These are phyloP conservation scores for Uloborus plumipes DNA, from an alignment of 2,888 invertebrate genomes.

Conservation along the genomic window DNA sequence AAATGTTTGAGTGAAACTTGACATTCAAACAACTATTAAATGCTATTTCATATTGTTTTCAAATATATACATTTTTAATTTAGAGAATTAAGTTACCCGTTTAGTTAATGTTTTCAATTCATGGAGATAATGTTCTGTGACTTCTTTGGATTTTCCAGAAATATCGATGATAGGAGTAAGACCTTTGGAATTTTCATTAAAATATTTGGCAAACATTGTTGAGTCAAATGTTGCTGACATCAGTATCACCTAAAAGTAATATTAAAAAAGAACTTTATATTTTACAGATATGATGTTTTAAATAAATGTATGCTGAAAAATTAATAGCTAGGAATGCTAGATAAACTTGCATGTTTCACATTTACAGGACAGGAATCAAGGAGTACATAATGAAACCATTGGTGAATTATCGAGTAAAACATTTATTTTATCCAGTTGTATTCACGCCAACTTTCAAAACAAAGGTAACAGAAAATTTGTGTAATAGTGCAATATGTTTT, in stretches of 20 bases:
- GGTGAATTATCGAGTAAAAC: no score
- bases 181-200: constrained; percentile 71
- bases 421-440: no score
- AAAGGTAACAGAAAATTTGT: no score
- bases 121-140: constrained; percentile 67
- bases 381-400: not conserved
- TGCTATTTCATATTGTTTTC: no score
- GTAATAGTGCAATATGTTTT: no score
- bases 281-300: no score
- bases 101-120: constrained; percentile 29
- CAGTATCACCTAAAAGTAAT: constrained; percentile 77
- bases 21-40: no score
- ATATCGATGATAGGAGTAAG: constrained; percentile 44
- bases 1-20: no score
- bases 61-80: not conserved
- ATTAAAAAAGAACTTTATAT: not conserved
- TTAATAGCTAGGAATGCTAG: no score
- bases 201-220: constrained; percentile 80
- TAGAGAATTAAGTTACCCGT: constrained; percentile 5
- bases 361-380: not conserved
- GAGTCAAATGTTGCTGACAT: constrained; percentile 96
- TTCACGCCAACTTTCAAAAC: no score
- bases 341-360: no score
- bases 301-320: no score
- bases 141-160: constrained; percentile 48